Conservation (phyloP, 1,140 invertebrate genomes). For the Cotesia vestalis region DNA sequence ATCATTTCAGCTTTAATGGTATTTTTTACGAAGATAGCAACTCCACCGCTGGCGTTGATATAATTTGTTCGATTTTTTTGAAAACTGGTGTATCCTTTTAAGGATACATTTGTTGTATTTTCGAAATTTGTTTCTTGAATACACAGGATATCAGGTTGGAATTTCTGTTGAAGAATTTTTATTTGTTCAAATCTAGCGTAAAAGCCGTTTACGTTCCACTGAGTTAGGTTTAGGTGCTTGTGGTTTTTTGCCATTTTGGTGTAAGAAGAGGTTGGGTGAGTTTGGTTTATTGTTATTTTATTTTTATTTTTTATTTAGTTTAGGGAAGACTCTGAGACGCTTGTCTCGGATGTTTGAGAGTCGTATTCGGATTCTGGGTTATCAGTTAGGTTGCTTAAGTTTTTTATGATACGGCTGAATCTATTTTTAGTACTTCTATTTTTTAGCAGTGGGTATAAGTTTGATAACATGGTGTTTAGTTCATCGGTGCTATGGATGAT, state of each 20-base stretch:
- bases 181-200: background rate
- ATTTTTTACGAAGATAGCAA: constrained; percentile 45
- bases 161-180: constrained; percentile 24
- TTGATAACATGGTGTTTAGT: background rate
- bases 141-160: constrained; percentile 40
- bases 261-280: too few relatives aligned
- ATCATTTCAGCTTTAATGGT: constrained; percentile 39
- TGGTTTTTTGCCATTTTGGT: background rate
- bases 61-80: constrained; percentile 38
- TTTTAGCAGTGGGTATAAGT: constrained; percentile 3
- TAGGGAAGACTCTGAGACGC: too few relatives aligned
- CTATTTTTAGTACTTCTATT: background rate
- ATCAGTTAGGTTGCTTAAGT: background rate
- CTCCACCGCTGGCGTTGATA: constrained; percentile 44
- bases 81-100: constrained; percentile 42
- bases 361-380: background rate
- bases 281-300: too few relatives aligned
- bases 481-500: background rate
- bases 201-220: constrained; percentile 25
- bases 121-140: constrained; percentile 49
- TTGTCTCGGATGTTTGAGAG: background rate
- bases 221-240: background rate
- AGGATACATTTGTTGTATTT: constrained; percentile 31
- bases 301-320: too few relatives aligned
- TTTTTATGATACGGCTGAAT: constrained; percentile 19